Evolutionary conservation across 2,888 invertebrate species (phyloP).

Genomic region (Diaperis boleti): DNA sequence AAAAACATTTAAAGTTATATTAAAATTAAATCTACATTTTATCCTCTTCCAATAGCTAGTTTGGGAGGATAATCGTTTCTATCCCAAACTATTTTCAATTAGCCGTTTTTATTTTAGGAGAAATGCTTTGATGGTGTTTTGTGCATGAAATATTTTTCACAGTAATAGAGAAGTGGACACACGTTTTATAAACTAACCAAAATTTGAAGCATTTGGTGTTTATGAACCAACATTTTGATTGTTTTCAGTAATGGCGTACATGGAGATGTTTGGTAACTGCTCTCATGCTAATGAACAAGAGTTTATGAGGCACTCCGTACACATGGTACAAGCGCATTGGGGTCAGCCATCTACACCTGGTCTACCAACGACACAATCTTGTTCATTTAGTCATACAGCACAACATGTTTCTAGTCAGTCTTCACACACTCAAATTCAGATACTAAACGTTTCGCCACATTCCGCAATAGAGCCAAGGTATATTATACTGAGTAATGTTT

Average conservation of each 20-base stretch:
- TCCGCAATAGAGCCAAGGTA: slow-evolving; percentile 49
- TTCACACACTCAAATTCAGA: slow-evolving; percentile 57
- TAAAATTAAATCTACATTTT: too few relatives aligned
- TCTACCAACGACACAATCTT: slow-evolving; percentile 71
- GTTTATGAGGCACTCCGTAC: slow-evolving; percentile 89
- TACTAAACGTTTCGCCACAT: slow-evolving; percentile 54
- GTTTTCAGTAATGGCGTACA: slow-evolving; percentile 89
- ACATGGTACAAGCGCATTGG: slow-evolving; percentile 67
- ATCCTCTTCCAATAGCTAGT: too few relatives aligned
- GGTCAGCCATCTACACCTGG: slow-evolving; percentile 53
- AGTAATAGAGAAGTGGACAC: too few relatives aligned
- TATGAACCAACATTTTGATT: background rate
- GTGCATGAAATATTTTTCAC: background rate
- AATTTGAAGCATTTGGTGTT: too few relatives aligned
- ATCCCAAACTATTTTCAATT: too few relatives aligned
- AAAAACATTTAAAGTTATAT: too few relatives aligned
- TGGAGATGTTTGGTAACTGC: slow-evolving; percentile 95
- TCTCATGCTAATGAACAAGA: slow-evolving; percentile 83
- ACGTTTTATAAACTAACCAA: too few relatives aligned
- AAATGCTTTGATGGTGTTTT: background rate
- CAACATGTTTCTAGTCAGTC: slow-evolving; percentile 57
- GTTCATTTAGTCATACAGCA: slow-evolving; percentile 68
- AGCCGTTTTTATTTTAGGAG: background rate
- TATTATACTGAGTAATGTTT: background rate
- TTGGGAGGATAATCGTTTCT: too few relatives aligned